Evolutionary conservation across 2,113 vertebrate genomes (phyloP).

Genomic region (Seriola dumerili): DNA sequence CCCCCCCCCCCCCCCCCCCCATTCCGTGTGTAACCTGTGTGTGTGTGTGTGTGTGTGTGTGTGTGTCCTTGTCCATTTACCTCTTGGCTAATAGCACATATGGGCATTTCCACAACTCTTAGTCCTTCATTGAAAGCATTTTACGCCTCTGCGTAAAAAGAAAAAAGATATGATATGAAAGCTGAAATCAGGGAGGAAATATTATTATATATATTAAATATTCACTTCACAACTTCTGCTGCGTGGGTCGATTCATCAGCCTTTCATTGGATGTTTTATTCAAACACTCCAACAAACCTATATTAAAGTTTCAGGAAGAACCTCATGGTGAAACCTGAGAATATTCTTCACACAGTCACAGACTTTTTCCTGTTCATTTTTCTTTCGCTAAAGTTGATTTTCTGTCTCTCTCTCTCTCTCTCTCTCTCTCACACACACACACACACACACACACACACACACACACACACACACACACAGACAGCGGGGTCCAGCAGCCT

Average conservation of each 20-base stretch:
- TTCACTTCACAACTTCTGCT: neutral
- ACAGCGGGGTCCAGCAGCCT: neutral
- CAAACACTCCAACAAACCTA: neutral
- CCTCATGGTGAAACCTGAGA: neutral
- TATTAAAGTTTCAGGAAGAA: neutral
- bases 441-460: no score
- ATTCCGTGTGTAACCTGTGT: constrained; percentile 24
- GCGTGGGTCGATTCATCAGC: constrained; percentile 1
- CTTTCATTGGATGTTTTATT: neutral
- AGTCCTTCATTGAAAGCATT: constrained; percentile 2
- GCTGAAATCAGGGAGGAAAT: neutral
- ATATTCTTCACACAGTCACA: neutral
- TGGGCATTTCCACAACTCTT: neutral
- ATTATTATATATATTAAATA: no score
- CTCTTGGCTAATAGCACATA: constrained; percentile 13
- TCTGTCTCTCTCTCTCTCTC: no score
- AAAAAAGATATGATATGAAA: neutral
- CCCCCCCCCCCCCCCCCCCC: neutral
- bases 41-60: constrained; percentile 46
- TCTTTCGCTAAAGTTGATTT: neutral
- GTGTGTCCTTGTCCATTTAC: constrained; percentile 29
- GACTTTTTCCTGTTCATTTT: neutral
- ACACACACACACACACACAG: neutral
- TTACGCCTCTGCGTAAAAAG: constrained; percentile 53
- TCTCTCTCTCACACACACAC: neutral